Evolutionary conservation across 2,888 invertebrate species (phyloP).

Genomic region (Hydroisotoma schaefferi): DNA sequence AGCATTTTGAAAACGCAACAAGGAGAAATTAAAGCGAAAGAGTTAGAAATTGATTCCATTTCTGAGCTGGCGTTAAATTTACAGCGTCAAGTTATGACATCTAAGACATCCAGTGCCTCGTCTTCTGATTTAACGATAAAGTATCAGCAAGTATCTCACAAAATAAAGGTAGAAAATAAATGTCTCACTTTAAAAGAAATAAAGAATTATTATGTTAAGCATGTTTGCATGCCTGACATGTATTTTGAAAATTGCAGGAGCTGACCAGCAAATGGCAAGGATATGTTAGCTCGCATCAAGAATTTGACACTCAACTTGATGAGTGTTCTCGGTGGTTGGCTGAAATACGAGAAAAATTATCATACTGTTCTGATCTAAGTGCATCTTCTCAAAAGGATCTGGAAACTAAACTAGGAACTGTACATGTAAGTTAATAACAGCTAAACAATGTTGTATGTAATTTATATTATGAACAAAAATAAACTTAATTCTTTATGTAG

Average conservation of each 20-base stretch:
- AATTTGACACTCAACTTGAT: slow-evolving; percentile 74
- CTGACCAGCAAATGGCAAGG: slow-evolving; percentile 87
- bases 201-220: background rate
- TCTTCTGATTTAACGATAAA: slow-evolving; percentile 87
- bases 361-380: slow-evolving; percentile 77
- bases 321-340: slow-evolving; percentile 81
- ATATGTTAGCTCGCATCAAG: slow-evolving; percentile 81
- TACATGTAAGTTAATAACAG: slow-evolving; percentile 54
- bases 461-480: background rate
- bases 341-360: slow-evolving; percentile 75
- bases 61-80: slow-evolving; percentile 85
- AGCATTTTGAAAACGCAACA: slow-evolving; percentile 71
- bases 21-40: slow-evolving; percentile 84
- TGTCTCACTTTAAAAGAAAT: too few relatives aligned
- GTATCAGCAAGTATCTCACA: slow-evolving; percentile 83
- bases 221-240: too few relatives aligned
- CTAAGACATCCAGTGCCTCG: slow-evolving; percentile 64
- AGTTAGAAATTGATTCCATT: slow-evolving; percentile 86
- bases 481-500: slow-evolving; percentile 52
- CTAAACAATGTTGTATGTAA: background rate
- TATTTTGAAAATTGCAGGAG: too few relatives aligned
- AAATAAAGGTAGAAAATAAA: slow-evolving; percentile 67
- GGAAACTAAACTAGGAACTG: slow-evolving; percentile 75
- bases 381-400: slow-evolving; percentile 79
- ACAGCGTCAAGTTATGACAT: slow-evolving; percentile 66